Conservation (phyloP, 2,113 vertebrate species). For the Pteruthius melanotis region DNA sequence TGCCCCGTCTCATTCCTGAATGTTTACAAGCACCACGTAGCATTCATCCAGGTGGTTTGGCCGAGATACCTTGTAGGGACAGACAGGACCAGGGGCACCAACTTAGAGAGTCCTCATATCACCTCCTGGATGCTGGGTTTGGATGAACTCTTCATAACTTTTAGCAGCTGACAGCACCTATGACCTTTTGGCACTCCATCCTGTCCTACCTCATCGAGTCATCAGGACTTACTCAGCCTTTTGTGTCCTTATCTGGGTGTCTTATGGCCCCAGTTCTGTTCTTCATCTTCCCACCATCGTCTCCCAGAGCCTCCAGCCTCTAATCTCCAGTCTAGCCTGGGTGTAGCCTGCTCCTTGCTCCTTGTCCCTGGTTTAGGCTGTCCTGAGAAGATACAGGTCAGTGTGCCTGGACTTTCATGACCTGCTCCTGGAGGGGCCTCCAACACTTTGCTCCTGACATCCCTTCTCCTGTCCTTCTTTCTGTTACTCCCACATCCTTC, state of each 20-base stretch:
- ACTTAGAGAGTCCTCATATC: not conserved
- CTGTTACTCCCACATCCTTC: not conserved
- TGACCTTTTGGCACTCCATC: not conserved
- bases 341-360: not conserved
- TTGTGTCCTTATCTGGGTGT: not conserved
- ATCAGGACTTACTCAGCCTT: slow-evolving; percentile 13
- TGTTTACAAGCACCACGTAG: not conserved
- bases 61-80: rapidly evolving
- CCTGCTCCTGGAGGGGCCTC: not conserved
- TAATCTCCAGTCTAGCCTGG: slow-evolving; percentile 22
- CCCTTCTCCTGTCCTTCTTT: not conserved
- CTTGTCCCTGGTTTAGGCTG: not conserved
- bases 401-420: not conserved
- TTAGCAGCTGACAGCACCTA: not conserved
- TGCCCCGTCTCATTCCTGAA: not conserved
- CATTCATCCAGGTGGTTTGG: not conserved
- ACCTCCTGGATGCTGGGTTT: not conserved
- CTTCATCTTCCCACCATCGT: slow-evolving; percentile 10
- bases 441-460: not conserved
- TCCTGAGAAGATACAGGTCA: not conserved
- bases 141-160: not conserved
- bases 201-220: not conserved
- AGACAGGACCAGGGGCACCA: not conserved
- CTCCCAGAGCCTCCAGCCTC: not conserved
- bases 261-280: not conserved